phyloP scores from a whole-genome alignment of 2,113 vertebrate genomes.

The Leptosomus discolor region DNA sequence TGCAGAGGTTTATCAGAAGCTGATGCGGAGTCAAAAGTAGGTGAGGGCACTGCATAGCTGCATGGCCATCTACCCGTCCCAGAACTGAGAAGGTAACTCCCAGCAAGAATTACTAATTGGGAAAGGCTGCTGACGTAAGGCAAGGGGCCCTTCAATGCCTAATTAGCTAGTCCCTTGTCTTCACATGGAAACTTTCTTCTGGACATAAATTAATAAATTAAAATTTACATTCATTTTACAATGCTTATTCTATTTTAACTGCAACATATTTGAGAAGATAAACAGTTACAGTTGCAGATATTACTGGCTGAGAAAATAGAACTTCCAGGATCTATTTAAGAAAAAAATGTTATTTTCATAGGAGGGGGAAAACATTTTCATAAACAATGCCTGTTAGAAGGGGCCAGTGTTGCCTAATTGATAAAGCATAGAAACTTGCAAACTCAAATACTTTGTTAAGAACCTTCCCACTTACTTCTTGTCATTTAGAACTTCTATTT shows the following conservation, averaged over 20 bases:
- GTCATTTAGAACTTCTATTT: not conserved
- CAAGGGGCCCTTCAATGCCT: not conserved
- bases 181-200: not conserved
- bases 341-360: not conserved
- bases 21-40: not conserved
- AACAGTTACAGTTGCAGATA: not conserved
- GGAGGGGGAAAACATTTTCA: not conserved
- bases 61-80: accelerated
- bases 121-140: not conserved
- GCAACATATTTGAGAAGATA: not conserved
- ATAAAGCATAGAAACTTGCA: not conserved
- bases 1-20: not conserved
- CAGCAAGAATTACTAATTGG: not conserved
- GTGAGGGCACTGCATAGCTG: not conserved
- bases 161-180: not conserved
- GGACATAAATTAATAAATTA: not conserved
- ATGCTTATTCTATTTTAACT: not conserved
- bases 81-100: not conserved
- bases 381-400: not conserved
- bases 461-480: not conserved
- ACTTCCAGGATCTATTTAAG: not conserved
- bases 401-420: not conserved
- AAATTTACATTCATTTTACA: not conserved
- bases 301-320: not conserved
- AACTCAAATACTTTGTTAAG: not conserved